Percentiles rank a stretch among this genome's conserved stretches.
Evolutionary conservation across 2,888 invertebrate species (phyloP).

Genomic region (Lamellibrachia columna): DNA sequence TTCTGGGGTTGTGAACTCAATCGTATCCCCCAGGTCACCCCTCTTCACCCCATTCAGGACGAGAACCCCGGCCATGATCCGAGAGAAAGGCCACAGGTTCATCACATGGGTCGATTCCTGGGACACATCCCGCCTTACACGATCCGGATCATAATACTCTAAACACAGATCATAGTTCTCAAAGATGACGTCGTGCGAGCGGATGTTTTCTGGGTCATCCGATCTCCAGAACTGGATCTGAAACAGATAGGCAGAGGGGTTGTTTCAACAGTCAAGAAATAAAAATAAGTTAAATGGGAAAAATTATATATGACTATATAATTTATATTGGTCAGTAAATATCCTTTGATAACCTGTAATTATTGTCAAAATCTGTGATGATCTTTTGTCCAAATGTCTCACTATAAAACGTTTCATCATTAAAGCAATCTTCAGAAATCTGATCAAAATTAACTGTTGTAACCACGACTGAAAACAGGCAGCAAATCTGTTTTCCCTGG

Average conservation of each 20-base stretch:
- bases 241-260: not conserved
- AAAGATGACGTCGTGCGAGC: conserved; percentile 31
- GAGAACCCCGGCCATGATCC: conserved; percentile 87
- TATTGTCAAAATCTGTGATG: too few relatives aligned
- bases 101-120: conserved; percentile 38
- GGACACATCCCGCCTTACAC: not conserved
- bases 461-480: too few relatives aligned
- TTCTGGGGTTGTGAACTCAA: conserved; percentile 68
- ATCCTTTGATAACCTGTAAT: too few relatives aligned
- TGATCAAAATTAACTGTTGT: too few relatives aligned
- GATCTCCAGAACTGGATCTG: conserved; percentile 38
- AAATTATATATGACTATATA: not conserved
- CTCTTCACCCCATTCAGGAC: conserved; percentile 80
- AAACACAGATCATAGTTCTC: conserved; percentile 6
- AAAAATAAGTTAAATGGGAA: not conserved
- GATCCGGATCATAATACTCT: not conserved
- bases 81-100: conserved; percentile 55
- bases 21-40: conserved; percentile 73
- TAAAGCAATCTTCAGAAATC: too few relatives aligned
- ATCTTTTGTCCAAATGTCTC: too few relatives aligned
- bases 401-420: too few relatives aligned
- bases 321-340: too few relatives aligned
- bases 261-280: not conserved
- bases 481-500: too few relatives aligned
- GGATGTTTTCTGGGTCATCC: conserved; percentile 32